Evolutionary conservation across 1,140 invertebrate genomes (phyloP), one percentile per base, ranked within the genome.

Genomic region (Cyclina sinensis): DNA sequence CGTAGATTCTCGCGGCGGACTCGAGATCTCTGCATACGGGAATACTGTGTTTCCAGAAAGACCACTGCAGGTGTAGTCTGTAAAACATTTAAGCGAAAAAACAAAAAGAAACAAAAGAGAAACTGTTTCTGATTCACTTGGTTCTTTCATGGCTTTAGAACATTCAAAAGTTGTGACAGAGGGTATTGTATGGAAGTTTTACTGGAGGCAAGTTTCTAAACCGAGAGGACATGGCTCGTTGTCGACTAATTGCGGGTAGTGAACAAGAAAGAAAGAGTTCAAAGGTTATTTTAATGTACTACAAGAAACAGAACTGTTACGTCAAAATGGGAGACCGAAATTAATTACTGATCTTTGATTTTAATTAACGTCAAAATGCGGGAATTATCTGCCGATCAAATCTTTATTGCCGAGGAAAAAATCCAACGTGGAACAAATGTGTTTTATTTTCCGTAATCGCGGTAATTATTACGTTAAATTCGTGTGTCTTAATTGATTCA

Each of bases 31-130:
- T 73, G 82, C 59, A 84, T 46, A 48, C 62, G 43, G 82, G 82
- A 27, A 51, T 9, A 51, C 39, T 30, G 54, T 57, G 12, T 30
- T 70, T 84, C 68, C 62, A 73, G 62, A 51, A 21, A 70, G 16
- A 24, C 48, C 27, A 18, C n/a, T 87, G 85, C 85, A 87, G 85
- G 85, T 87, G 85, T 87, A 87, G 48, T 14, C 30, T 4, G 43
- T 65, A 32, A 78, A 80, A 87, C 37, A 70, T 87, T 78, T 78
- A 80, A 14, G 35, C 68, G 74, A 51, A 37, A 27, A 59, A 87
- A 78, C 80, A 74, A 87, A 87, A 37, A 27, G 74, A 87, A 78
- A 87, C 85, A 87, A 87, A 79, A 87, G 85, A 43, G 1, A 30
- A 46, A 32, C 65, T 73, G 35, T 73, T 48, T 70, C 59, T 48